Conservation (phyloP, 2,888 invertebrate species). For the Corbicula japonica region DNA sequence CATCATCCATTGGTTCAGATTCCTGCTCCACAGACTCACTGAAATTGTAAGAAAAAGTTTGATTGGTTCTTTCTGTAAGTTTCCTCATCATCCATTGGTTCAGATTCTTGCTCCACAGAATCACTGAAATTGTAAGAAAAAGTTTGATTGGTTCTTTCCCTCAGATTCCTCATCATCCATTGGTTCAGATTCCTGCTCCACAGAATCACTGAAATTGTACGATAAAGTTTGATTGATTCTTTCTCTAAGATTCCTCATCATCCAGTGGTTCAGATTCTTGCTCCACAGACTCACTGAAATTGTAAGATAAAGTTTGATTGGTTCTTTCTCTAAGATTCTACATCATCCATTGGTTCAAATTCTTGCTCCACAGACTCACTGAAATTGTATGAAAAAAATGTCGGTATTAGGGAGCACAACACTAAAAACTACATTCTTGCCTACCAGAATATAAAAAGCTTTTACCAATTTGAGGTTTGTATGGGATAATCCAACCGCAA, state of each 20-base stretch:
- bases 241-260: slow-evolving; percentile 73
- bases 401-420: neutral
- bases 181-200: slow-evolving; percentile 79
- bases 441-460: neutral
- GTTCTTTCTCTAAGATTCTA: slow-evolving; percentile 66
- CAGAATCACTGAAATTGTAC: slow-evolving; percentile 68
- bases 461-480: neutral
- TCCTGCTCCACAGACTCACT: slow-evolving; percentile 76
- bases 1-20: slow-evolving; percentile 83
- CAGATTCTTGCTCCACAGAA: slow-evolving; percentile 34
- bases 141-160: too few species aligned
- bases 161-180: slow-evolving; percentile 78
- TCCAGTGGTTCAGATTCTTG: slow-evolving; percentile 83
- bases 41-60: slow-evolving; percentile 51
- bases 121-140: slow-evolving; percentile 48
- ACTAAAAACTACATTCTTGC: neutral
- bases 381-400: slow-evolving; percentile 51
- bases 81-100: neutral
- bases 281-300: slow-evolving; percentile 73
- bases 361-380: slow-evolving; percentile 79
- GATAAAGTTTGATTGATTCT: too few species aligned
- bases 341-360: slow-evolving; percentile 84
- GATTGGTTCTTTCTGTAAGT: slow-evolving; percentile 16
- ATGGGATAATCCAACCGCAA: neutral
- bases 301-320: too few species aligned